Evolutionary conservation across 2,888 invertebrate species (phyloP), one percentile per base, ranked within the genome.

Genomic region (Hyposoter dolosus): DNA sequence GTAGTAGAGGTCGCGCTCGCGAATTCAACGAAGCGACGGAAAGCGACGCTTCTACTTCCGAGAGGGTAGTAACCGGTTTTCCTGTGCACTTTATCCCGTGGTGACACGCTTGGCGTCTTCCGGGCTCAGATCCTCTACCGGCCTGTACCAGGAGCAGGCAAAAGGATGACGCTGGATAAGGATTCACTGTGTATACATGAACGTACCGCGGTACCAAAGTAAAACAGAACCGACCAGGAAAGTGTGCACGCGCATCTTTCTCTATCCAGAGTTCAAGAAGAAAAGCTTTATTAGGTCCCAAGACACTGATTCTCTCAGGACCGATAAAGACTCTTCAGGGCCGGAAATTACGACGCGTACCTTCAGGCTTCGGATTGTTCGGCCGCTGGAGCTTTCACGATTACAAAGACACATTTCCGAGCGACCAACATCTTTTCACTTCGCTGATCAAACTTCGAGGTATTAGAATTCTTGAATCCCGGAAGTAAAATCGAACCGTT

Each of bases 231-330:
- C 35, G 63, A n/a, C n/a, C 15, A 63, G 23, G 63, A 75, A 66
- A 75, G 65, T 32, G 60, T 35, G 74, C 68, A 19, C 65, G 15
- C 40, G 35, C 66, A 43, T 79, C 45, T 69, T 80, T 71, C 66
- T 76, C 68, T 12, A 71, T 19, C 35, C 35, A 32, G 35, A 35
- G 35, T 3, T 1, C 60, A 69, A 32, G 68, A 77, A 79, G 75
- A 65, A 66, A 82, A 88, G 83, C 86, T 88, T 85, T 87, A 88
- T 88, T 87, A 87, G 87, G 85, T 84, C 86, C 81, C 85, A 56
- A 65, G 86, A 88, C 85, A 87, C 83, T 79, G 81, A 83, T 77
- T 84, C 87, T 83, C 87, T 6, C 47, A 69, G 77, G 88, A 43
- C 86, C 88, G 79, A 88, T 88, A 87, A 84, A 87, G 84, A 87